A percentile compares a stretch with the other conserved stretches of the same genome.
Conservation (phyloP, 2,797 vertebrate genomes). For the Sphaeramia orbicularis region DNA sequence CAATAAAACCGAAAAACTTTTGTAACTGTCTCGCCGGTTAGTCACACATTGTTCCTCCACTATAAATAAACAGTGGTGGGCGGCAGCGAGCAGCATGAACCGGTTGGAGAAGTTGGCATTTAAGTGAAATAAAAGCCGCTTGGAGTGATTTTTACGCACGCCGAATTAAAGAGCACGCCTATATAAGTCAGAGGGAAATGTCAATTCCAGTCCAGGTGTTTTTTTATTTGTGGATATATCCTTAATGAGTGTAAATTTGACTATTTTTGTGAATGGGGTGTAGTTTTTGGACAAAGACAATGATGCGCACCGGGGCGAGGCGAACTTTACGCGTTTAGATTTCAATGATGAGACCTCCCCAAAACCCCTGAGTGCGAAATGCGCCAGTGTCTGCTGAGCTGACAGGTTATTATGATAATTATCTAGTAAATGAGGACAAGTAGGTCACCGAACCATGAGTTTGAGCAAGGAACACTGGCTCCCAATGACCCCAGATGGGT, state of each 20-base stretch:
- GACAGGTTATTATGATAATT: conserved; percentile 15
- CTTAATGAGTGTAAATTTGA: too few species aligned
- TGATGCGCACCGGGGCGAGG: not conserved
- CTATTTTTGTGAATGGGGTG: not conserved
- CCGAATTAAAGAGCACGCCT: not conserved
- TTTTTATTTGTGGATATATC: too few species aligned
- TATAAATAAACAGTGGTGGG: conserved; percentile 27
- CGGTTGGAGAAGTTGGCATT: conserved; percentile 18
- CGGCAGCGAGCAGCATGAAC: conserved; percentile 13
- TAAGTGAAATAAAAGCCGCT: not conserved
- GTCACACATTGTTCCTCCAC: conserved; percentile 32
- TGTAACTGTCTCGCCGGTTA: conserved; percentile 24
- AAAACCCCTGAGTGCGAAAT: not conserved
- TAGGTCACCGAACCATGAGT: conserved; percentile 15
- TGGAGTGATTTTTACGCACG: not conserved
- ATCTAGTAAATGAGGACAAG: conserved; percentile 20
- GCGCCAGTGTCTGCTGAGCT: conserved; percentile 4
- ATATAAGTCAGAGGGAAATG: too few species aligned
- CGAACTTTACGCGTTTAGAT: not conserved
- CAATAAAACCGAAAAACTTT: conserved; percentile 18
- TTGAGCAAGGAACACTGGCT: not conserved
- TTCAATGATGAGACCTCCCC: not conserved
- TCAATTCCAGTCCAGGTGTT: too few species aligned
- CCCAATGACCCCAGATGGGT: not conserved
- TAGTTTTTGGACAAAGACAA: not conserved